Base-by-base conservation (phyloP, 2,113 vertebrate genomes). In the Puffinus mauretanicus region DNA sequence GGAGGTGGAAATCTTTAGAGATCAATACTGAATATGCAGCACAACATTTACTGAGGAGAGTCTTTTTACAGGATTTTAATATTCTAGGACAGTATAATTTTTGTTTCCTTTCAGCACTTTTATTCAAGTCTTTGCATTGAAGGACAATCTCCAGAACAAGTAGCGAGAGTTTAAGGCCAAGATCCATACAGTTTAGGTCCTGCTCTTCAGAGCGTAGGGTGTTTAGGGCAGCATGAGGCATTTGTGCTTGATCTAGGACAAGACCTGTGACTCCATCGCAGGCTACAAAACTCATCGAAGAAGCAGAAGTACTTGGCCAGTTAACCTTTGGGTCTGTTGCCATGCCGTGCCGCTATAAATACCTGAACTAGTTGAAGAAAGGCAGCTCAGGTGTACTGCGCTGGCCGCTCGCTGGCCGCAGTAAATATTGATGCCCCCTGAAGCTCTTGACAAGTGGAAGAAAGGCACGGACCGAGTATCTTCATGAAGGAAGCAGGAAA, bases 181-280 rank as follows among this genome's bases (percentile, higher is more conserved):
- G n/a, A 27, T 40, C 36, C 5, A 0, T 5, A 9, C 1, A 6
- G 77, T 34, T 54, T 46, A 27, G 70, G 24, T 47, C 10, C 46
- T 49, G n/a, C 20, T 60, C 24, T 64, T 51, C 6, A 0, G 3
- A 25, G 16, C 0, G 4, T 13, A 10, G 29, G 26, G 15, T 20
- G 2, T 65, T 70, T 36, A 15, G 30, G 51, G 46, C 60, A 29
- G 21, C 2, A 4, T 6, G 42, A 62, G 69, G 38, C 29, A 6
- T 29, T 40, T 58, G 22, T 42, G 13, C 42, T 46, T 12, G 2
- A 22, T 13, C 55, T 75, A 27, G 77, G 40, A 27, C 65, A 55
- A 44, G 40, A 21, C 13, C 46, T 27, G 4, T 10, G 46, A 5
- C 51, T 82, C 58, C 30, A 7, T 47, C 4, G 7, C 15, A 14